A percentile compares a stretch with the other conserved stretches of the same genome.
phyloP scores from a whole-genome alignment of 2,113 vertebrate genomes.

The Zeus faber region DNA sequence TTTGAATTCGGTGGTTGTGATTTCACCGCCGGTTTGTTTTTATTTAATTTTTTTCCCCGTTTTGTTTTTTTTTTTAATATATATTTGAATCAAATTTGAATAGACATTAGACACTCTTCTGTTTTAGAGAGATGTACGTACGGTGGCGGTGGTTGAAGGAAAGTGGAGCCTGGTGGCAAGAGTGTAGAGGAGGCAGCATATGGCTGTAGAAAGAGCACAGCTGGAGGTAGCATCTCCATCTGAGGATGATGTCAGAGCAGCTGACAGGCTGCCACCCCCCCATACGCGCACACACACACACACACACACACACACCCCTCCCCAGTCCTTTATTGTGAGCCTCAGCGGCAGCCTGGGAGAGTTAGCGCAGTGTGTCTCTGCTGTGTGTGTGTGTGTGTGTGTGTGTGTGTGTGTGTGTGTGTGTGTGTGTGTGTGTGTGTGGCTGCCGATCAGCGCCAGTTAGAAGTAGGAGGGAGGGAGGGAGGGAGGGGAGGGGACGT shows the following conservation, averaged over 20 bases:
- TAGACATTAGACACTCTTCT: constrained; percentile 31
- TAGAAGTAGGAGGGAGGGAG: constrained; percentile 34
- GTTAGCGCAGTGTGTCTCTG: constrained; percentile 56
- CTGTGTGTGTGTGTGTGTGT: constrained; percentile 82
- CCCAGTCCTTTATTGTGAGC: constrained; percentile 99
- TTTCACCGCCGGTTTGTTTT: too few species aligned
- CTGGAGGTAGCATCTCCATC: constrained; percentile 99
- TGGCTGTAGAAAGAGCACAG: constrained; percentile 99
- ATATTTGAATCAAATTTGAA: too few species aligned
- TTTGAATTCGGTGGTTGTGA: too few species aligned
- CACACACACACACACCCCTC: constrained; percentile 30
- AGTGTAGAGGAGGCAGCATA: constrained; percentile 99
- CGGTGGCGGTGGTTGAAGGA: constrained; percentile 83
- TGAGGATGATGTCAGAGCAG: constrained; percentile 99
- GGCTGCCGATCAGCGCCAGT: constrained; percentile 71
- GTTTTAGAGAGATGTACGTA: constrained; percentile 78
- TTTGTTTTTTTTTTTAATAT: constrained; percentile 42
- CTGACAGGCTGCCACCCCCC: constrained; percentile 99
- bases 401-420: constrained; percentile 43
- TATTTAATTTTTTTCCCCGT: constrained; percentile 38
- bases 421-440: constrained; percentile 94
- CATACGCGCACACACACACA: constrained; percentile 14
- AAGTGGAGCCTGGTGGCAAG: constrained; percentile 99
- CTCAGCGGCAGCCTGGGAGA: constrained; percentile 94
- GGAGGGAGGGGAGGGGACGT: constrained; percentile 80